These are phyloP conservation scores for Suillia variegata DNA, from an alignment of 2,888 invertebrate species.

Conservation along the genomic window DNA sequence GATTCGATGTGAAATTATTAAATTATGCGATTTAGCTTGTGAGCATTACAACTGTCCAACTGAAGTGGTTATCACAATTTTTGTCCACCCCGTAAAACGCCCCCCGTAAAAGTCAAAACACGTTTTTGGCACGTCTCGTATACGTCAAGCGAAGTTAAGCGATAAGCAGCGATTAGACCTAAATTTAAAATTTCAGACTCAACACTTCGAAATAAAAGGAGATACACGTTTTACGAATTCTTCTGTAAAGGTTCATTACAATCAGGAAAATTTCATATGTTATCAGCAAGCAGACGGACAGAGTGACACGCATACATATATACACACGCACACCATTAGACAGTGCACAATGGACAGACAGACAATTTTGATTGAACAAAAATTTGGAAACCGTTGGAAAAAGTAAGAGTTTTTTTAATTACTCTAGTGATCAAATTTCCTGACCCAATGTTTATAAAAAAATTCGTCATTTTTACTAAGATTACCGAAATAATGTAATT, in stretches of 20 bases:
- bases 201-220: no score
- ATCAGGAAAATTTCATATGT: slow-evolving; percentile 12
- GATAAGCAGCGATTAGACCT: background rate
- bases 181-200: background rate
- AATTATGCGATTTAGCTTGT: no score
- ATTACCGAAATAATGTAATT: no score
- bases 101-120: background rate
- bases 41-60: background rate
- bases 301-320: background rate
- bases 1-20: no score
- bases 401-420: no score
- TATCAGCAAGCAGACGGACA: slow-evolving; percentile 10
- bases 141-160: background rate
- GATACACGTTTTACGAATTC: no score
- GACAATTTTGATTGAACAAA: background rate
- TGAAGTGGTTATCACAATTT: background rate
- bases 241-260: no score
- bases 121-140: no score
- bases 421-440: no score
- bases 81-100: slow-evolving; percentile 1
- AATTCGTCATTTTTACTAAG: no score
- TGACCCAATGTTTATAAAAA: no score
- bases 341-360: background rate
- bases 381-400: no score
- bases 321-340: slow-evolving; percentile 6